These are phyloP conservation scores for Coregonus ussuriensis DNA, from an alignment of 2,797 vertebrate species.

Conservation along the genomic window DNA sequence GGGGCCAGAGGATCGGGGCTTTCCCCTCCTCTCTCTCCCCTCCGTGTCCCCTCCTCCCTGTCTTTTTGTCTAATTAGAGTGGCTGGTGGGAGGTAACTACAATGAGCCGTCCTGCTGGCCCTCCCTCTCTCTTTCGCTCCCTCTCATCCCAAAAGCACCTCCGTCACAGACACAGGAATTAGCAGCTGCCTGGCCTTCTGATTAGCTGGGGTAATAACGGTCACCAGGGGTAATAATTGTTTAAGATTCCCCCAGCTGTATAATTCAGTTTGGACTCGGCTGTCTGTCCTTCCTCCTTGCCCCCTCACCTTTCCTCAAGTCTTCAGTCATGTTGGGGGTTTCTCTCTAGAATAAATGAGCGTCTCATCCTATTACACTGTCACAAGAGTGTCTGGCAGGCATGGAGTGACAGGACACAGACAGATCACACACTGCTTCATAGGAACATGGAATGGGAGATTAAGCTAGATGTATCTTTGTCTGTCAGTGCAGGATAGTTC, in stretches of 20 bases:
- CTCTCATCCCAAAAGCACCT: slow-evolving; percentile 61
- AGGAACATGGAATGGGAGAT: slow-evolving; percentile 18
- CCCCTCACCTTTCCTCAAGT: slow-evolving; percentile 71
- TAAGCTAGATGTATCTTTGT: too few relatives aligned
- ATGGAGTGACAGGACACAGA: neutral
- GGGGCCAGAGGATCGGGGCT: slow-evolving; percentile 30
- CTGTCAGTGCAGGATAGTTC: too few relatives aligned
- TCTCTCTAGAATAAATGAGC: slow-evolving; percentile 19
- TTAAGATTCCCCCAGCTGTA: slow-evolving; percentile 80
- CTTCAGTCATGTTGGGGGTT: slow-evolving; percentile 65
- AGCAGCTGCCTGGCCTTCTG: slow-evolving; percentile 87
- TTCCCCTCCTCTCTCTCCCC: slow-evolving; percentile 32
- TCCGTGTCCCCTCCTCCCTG: slow-evolving; percentile 65
- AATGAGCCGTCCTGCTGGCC: slow-evolving; percentile 74
- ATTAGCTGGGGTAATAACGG: slow-evolving; percentile 89
- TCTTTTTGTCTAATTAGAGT: slow-evolving; percentile 82
- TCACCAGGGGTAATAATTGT: slow-evolving; percentile 87
- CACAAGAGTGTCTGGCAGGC: slow-evolving; percentile 35
- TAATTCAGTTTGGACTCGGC: slow-evolving; percentile 83
- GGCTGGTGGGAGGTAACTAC: slow-evolving; percentile 78
- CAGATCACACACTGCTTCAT: slow-evolving; percentile 27
- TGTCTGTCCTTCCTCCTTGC: slow-evolving; percentile 58
- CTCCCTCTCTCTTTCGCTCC: slow-evolving; percentile 23
- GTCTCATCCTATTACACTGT: slow-evolving; percentile 77
- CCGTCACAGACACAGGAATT: slow-evolving; percentile 68